phyloP scores from a whole-genome alignment of 1,140 invertebrate species.

The Aplysia californica region DNA sequence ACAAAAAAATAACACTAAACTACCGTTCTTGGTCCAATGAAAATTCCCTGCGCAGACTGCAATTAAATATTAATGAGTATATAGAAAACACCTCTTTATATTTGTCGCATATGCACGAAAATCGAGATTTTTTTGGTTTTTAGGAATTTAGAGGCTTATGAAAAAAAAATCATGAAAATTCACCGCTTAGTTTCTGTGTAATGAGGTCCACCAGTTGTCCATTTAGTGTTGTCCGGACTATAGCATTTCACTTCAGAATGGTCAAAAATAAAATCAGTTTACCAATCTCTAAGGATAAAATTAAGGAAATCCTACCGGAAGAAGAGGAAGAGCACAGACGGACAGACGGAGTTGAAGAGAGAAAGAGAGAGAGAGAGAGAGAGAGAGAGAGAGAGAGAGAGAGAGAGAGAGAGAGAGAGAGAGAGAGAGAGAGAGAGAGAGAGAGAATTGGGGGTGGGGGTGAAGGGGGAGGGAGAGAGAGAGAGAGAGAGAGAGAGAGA shows the following conservation, averaged over 20 bases:
- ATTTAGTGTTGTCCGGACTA: no score
- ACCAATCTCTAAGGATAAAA: no score
- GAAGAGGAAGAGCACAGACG: background rate
- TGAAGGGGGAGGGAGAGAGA: background rate
- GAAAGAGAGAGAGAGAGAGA: background rate
- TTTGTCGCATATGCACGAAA: no score
- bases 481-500: conserved; percentile 1
- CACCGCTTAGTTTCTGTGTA: no score
- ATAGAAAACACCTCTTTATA: no score
- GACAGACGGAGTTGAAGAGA: background rate
- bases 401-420: background rate
- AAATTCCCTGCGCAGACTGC: no score
- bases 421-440: background rate
- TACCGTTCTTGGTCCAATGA: no score
- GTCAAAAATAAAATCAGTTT: no score
- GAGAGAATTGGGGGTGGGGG: background rate
- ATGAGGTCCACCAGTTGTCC: no score
- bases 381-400: background rate
- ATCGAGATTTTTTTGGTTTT: background rate
- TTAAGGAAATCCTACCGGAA: background rate
- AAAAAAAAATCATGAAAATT: background rate
- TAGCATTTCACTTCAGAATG: background rate
- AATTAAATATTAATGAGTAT: no score
- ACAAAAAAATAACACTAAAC: no score
- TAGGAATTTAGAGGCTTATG: background rate